A percentile compares a stretch with the other conserved stretches of the same genome.
Evolutionary conservation across 2,888 invertebrate species (phyloP).

Genomic region (Eustalomyia histrio): DNA sequence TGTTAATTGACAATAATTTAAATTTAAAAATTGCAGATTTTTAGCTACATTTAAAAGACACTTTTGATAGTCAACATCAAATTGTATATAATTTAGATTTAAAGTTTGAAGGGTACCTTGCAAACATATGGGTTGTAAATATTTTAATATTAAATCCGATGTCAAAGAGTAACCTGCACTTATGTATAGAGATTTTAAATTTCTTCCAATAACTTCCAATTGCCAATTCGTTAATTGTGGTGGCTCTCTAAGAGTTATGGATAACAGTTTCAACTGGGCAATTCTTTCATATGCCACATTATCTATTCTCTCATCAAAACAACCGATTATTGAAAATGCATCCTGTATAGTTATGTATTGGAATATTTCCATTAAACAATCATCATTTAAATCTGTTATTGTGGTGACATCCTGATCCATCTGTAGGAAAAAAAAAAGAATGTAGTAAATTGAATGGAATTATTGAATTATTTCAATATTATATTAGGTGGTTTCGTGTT

Average conservation of each 20-base stretch:
- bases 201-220: slow-evolving; percentile 56
- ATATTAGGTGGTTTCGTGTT: too few species aligned
- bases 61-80: slow-evolving; percentile 49
- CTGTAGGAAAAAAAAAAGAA: background rate
- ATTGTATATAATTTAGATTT: slow-evolving; percentile 60
- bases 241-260: slow-evolving; percentile 55
- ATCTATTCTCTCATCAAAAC: slow-evolving; percentile 46
- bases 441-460: background rate
- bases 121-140: slow-evolving; percentile 58
- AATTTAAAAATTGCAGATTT: slow-evolving; percentile 50
- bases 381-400: slow-evolving; percentile 62
- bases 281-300: slow-evolving; percentile 59
- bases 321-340: slow-evolving; percentile 49
- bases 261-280: slow-evolving; percentile 49
- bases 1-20: slow-evolving; percentile 62
- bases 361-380: slow-evolving; percentile 63
- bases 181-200: slow-evolving; percentile 56
- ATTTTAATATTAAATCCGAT: slow-evolving; percentile 26
- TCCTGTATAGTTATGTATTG: slow-evolving; percentile 58
- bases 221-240: slow-evolving; percentile 49
- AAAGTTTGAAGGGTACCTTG: slow-evolving; percentile 38
- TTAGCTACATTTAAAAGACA: slow-evolving; percentile 40
- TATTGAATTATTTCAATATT: too few species aligned
- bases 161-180: slow-evolving; percentile 60
- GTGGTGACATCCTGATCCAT: background rate